Percentiles rank a stretch among this genome's conserved stretches.
These are phyloP conservation scores for Nansenia antarctica DNA, from an alignment of 2,113 vertebrate species.

Conservation along the genomic window DNA sequence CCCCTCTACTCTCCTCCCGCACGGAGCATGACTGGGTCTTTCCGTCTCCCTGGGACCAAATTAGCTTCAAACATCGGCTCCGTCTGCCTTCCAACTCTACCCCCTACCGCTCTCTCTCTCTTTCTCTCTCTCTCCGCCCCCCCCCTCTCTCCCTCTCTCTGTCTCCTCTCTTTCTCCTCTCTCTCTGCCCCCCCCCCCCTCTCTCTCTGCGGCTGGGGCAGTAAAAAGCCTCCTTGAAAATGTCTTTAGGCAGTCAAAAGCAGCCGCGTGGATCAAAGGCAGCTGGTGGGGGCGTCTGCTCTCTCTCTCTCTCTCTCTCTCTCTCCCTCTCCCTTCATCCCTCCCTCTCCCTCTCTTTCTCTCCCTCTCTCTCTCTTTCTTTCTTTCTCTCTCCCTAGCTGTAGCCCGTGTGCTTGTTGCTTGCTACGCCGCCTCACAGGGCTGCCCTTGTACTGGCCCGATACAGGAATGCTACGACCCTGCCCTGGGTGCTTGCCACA, in stretches of 20 bases:
- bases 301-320: constrained; percentile 1
- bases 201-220: neutral
- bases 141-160: neutral
- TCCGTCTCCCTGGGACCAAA: constrained; percentile 8
- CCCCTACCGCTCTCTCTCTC: neutral
- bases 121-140: neutral
- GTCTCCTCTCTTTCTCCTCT: neutral
- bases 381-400: constrained; percentile 1
- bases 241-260: constrained; percentile 6
- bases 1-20: neutral
- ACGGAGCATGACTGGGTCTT: neutral
- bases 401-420: constrained; percentile 1
- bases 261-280: constrained; percentile 13
- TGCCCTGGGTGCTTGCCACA: constrained; percentile 38
- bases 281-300: constrained; percentile 7
- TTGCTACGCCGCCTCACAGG: constrained; percentile 11
- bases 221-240: constrained; percentile 7
- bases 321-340: neutral
- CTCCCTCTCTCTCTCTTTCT: neutral
- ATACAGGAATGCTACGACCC: constrained; percentile 43
- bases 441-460: constrained; percentile 39
- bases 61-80: constrained; percentile 31
- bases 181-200: neutral
- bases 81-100: neutral
- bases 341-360: neutral